Base-by-base conservation (phyloP, 2,797 vertebrate genomes). In the Botia almorhae region DNA sequence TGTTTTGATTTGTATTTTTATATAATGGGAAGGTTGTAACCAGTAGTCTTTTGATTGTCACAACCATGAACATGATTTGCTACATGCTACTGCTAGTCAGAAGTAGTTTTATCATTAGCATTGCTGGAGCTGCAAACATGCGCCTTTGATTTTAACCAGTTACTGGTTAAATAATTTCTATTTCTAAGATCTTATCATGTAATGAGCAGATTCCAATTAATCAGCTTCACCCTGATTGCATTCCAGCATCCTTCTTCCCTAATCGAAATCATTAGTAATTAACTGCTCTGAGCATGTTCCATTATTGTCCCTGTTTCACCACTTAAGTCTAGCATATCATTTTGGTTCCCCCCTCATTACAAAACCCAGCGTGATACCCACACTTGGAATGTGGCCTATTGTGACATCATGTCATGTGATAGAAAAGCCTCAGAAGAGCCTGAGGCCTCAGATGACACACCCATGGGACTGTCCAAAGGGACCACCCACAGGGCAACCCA, bases 231-330 rank as follows among this genome's bases (percentile, higher is more conserved):
- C 80, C 58, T 29, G 72, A 85, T 89, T 86, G 87, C 85, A 65
- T 85, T 75, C 79, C 53, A 56, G 46, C 85, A 84, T 88, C 81
- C 85, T 50, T 72, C 83, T 70, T 80, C 83, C 43, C 67, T 78
- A 81, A 75, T 84, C 78, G 68, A 64, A 90, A 82, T 87, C 85
- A 81, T 86, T 84, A 82, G 84, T 85, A 89, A 91, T 91, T 89
- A 91, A 86, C 87, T 58, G 86, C 83, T 83, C 84, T 79, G 83
- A 68, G 72, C 88, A 84, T 87, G 87, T 83, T 76, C 69, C 82
- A 82, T 80, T 63, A 74, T 63, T 82, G 80, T 76, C 85, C 81
- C 86, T 83, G 79, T 84, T 81, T 78, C 83, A 76, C 86, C 86
- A 77, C 83, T 82, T 36, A 80, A 74, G 78, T 51, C 51, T 50